Conservation (phyloP, 2,888 invertebrate species). For the Drosophila melanosoma region DNA sequence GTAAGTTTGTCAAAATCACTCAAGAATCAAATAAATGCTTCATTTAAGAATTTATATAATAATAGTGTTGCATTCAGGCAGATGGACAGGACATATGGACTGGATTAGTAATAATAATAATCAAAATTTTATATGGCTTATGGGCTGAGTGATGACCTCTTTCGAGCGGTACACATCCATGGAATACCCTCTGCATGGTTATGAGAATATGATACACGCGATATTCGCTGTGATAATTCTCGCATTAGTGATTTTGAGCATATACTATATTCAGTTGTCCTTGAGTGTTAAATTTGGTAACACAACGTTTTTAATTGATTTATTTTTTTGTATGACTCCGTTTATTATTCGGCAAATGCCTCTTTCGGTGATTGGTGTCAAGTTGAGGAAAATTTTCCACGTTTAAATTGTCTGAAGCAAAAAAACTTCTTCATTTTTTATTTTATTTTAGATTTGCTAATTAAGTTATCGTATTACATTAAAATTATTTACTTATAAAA, state of each 20-base stretch:
- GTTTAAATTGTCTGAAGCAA: neutral
- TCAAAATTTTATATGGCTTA: neutral
- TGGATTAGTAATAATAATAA: neutral
- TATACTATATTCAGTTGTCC: conserved; percentile 44
- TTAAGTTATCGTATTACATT: neutral
- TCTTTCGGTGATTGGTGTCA: conserved; percentile 17
- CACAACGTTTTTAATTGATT: conserved; percentile 28
- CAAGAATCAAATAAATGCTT: neutral
- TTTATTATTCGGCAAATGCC: conserved; percentile 1
- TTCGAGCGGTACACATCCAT: neutral
- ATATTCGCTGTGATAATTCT: conserved; percentile 59
- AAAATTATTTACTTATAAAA: neutral
- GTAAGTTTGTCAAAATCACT: neutral
- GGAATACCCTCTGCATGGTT: neutral
- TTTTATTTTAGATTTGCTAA: neutral
- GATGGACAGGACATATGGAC: neutral
- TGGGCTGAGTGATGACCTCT: neutral
- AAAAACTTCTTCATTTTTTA: neutral
- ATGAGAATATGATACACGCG: conserved; percentile 44
- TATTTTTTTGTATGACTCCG: conserved; percentile 22
- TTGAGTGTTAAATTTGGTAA: conserved; percentile 64
- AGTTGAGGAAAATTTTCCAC: conserved; percentile 10
- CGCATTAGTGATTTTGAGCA: conserved; percentile 13
- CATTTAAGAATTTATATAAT: neutral
- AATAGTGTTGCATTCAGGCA: neutral